Evolutionary conservation across 2,113 vertebrate genomes (phyloP), one percentile per base, ranked within the genome.

Genomic region (Oryzias melastigma): DNA sequence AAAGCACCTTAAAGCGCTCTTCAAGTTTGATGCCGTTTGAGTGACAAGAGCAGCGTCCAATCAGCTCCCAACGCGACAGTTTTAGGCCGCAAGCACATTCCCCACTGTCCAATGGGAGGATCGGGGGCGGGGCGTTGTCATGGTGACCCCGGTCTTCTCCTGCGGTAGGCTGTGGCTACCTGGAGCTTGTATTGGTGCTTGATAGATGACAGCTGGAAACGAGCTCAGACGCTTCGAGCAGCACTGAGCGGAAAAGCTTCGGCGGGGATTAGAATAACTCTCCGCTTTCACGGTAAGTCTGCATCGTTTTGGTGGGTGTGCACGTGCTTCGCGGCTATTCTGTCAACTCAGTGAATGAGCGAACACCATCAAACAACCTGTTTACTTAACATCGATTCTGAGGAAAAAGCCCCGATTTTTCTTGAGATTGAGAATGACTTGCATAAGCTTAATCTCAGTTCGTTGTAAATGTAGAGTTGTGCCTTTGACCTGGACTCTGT

Each of bases 11-110:
- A 82, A 12, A 70, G 16, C 49, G 56, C 44, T 24, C 14, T 17
- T 18, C 15, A 35, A 22, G 5, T 2, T 25, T 5, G 47, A 22
- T 12, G 46, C 45, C 13, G 1, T 56, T 57, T 85, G 83, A 88
- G 1, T 78, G 87, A 87, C 87, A 73, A 20, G 1, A 8, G 0
- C 0, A 1, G 1, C 17, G 20, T 0, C 84, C 89, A 90, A 88
- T 92, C 65, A 53, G n/a, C 24, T 58, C 41, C 57, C 71, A 82
- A 77, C 73, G 78, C 78, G 82, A 85, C 74, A 44, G 51, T 69
- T 73, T 45, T 20, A 8, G 16, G 14, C 29, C 5, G 22, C 40
- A 35, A 44, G n/a, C 41, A 1, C 10, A 52, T 22, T 49, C 46
- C 25, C 7, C 41, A 2, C 17, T 35, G 27, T 0, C 89, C 89